These are phyloP conservation scores for Phymanthus crucifer DNA, from an alignment of 92 coral and sea anemone species.

Conservation along the genomic window DNA sequence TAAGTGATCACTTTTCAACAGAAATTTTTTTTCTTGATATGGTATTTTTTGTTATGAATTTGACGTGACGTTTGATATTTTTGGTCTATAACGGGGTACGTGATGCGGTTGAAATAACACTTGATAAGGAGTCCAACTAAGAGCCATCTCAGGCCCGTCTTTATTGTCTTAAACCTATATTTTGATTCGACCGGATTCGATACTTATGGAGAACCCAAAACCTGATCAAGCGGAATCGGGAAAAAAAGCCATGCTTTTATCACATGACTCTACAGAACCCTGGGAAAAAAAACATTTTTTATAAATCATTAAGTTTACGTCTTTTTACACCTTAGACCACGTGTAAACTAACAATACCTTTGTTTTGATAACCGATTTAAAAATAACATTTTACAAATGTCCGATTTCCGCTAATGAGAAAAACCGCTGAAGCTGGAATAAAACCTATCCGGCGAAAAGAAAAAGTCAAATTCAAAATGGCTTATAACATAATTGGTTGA, in stretches of 20 bases:
- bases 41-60: neutral
- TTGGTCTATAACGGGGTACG: neutral
- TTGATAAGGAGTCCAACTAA: neutral
- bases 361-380: neutral
- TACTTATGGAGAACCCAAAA: neutral
- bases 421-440: too few species aligned
- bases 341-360: conserved; percentile 1
- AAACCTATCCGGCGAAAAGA: neutral
- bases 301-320: neutral
- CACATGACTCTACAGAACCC: neutral
- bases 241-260: neutral
- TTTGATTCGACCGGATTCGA: neutral
- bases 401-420: too few species aligned
- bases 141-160: neutral
- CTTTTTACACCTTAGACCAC: too few species aligned
- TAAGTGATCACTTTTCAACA: too few species aligned
- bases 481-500: neutral
- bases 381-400: neutral
- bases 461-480: too few species aligned
- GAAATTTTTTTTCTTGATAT: neutral
- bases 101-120: neutral
- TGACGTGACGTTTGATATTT: neutral
- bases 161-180: neutral
- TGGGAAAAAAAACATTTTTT: neutral
- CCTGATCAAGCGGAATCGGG: neutral